A percentile compares a stretch with the other conserved stretches of the same genome.
Evolutionary conservation across 1,140 invertebrate species (phyloP).

Genomic region (Zophobas morio): DNA sequence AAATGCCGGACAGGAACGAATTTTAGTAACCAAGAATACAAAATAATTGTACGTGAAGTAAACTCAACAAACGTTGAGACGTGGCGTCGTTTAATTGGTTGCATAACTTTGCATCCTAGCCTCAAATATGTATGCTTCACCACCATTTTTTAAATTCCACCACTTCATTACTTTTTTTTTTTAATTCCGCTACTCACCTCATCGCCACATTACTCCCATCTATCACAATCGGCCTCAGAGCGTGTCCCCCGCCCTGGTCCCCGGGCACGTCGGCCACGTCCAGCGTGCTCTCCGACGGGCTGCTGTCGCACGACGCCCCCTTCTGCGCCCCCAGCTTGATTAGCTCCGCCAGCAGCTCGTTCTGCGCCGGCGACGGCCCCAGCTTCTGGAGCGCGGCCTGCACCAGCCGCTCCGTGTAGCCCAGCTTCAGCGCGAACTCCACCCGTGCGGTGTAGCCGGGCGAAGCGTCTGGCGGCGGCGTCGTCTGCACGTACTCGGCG

Average conservation of each 20-base stretch:
- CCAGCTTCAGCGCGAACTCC: slow-evolving; percentile 90
- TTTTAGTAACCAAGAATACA: no score
- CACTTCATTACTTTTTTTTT: no score
- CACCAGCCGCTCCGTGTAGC: slow-evolving; percentile 90
- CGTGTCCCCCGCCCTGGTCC: slow-evolving; percentile 59
- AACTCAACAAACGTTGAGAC: no score
- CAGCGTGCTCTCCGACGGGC: slow-evolving; percentile 61
- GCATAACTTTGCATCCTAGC: no score
- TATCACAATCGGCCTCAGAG: slow-evolving; percentile 89
- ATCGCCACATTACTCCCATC: slow-evolving; percentile 99
- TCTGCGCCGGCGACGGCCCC: slow-evolving; percentile 86
- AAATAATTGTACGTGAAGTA: no score
- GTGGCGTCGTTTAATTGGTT: no score
- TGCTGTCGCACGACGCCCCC: slow-evolving; percentile 62
- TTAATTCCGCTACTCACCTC: slow-evolving; percentile 75
- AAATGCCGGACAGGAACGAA: no score
- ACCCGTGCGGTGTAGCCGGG: slow-evolving; percentile 69
- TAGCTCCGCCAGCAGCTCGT: slow-evolving; percentile 88
- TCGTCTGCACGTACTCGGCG: slow-evolving; percentile 82
- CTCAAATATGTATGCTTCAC: no score
- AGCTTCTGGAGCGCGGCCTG: slow-evolving; percentile 87
- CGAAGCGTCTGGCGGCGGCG: slow-evolving; percentile 63
- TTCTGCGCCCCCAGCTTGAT: slow-evolving; percentile 80
- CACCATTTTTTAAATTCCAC: no score
- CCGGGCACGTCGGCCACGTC: slow-evolving; percentile 53